Conservation (phyloP, 1,140 invertebrate species). For the Tribolium castaneum region DNA sequence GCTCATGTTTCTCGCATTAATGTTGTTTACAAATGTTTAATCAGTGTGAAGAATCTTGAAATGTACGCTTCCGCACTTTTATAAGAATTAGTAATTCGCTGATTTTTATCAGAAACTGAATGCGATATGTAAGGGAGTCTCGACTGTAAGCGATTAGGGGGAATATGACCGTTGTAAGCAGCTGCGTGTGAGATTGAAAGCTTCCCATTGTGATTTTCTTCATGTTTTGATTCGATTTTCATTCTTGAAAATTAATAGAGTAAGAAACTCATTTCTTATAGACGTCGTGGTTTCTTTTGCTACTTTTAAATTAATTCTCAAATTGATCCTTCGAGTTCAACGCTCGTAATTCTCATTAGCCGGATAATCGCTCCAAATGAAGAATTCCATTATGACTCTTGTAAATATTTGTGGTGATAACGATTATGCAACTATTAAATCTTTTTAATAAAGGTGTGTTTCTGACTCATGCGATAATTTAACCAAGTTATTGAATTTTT, state of each 20-base stretch:
- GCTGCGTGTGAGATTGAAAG: constrained; percentile 4
- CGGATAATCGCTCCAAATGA: not conserved
- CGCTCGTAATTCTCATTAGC: constrained; percentile 9
- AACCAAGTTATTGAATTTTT: not conserved
- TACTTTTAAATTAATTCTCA: constrained; percentile 22
- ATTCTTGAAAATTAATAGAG: not conserved
- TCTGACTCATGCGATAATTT: not conserved
- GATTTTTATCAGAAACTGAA: not conserved
- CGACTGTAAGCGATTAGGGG: not conserved
- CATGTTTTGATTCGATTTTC: not conserved
- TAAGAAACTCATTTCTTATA: not conserved
- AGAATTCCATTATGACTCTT: not conserved
- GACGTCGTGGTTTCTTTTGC: constrained; percentile 3
- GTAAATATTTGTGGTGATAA: not conserved
- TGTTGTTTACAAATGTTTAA: not conserved
- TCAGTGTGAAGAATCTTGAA: not conserved
- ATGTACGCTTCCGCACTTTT: not conserved
- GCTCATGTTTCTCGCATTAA: not conserved
- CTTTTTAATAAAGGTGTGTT: not conserved
- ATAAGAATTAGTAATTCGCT: not conserved
- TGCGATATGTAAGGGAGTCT: not conserved
- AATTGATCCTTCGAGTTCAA: constrained; percentile 17
- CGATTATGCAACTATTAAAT: not conserved
- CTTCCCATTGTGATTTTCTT: constrained; percentile 9
- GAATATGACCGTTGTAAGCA: constrained; percentile 3